phyloP scores from a whole-genome alignment of 1,140 invertebrate species.

The Parasteatoda tepidariorum region DNA sequence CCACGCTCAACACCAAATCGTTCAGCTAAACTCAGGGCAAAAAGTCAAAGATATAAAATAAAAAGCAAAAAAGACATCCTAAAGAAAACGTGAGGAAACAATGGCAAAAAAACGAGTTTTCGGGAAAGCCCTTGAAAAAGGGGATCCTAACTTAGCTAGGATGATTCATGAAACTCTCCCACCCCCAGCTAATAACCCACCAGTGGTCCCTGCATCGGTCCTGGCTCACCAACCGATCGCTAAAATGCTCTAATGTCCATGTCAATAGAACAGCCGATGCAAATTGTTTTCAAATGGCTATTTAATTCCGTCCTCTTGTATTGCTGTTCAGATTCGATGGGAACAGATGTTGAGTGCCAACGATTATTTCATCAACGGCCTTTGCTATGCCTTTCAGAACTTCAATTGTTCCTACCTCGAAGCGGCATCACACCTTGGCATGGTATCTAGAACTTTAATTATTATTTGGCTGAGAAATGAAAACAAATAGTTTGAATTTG shows the following conservation, averaged over 20 bases:
- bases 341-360: constrained; percentile 49
- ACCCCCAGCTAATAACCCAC: constrained; percentile 43
- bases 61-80: neutral
- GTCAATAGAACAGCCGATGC: constrained; percentile 60
- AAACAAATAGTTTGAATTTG: neutral
- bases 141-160: constrained; percentile 22
- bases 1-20: no score
- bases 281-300: constrained; percentile 60
- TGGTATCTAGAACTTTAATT: neutral
- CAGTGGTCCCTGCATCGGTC: constrained; percentile 35
- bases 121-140: constrained; percentile 1
- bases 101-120: constrained; percentile 25
- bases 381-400: neutral
- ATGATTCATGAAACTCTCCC: constrained; percentile 40
- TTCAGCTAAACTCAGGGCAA: no score
- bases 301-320: constrained; percentile 53
- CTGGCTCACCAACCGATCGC: constrained; percentile 51
- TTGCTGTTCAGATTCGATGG: constrained; percentile 15
- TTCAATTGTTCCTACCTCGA: neutral
- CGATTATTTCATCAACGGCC: constrained; percentile 58
- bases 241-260: constrained; percentile 56
- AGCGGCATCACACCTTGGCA: neutral
- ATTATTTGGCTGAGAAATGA: neutral
- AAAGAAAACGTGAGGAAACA: neutral
- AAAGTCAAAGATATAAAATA: no score